Evolutionary conservation across 2,888 invertebrate genomes (phyloP), one percentile per base, ranked within the genome.

Genomic region (Physocephala rufipes): DNA sequence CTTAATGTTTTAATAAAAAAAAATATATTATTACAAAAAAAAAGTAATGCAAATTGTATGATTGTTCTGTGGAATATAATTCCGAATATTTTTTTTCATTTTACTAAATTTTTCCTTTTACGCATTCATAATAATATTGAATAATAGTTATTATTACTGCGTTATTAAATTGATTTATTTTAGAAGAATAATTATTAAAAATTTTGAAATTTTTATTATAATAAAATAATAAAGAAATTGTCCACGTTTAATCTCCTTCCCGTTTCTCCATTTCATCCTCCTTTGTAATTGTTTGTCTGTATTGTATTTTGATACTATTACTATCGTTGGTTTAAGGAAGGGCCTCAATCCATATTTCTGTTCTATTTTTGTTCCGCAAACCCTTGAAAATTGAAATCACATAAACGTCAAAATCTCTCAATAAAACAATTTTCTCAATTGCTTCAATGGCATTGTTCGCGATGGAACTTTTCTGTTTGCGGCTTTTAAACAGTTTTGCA

Each of bases 371-470:
- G 19, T 49, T 5, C 19, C 49, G 58, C 21, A 45, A 59, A 64
- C 61, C 47, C 19, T 43, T 66, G 53, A 51, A 68, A 62, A 62
- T 68, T 68, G 61, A 65, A 71, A 72, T 68, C 64, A 70, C 74
- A 75, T 67, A 76, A 77, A 73, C 74, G 73, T 71, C 73, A 76
- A 79, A 79, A 79, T 81, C 80, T 79, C 79, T 80, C 81, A 80
- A 80, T 81, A 79, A 81, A 81, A 81, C 81, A 80, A 81, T 81
- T 81, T 81, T 80, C 80, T 79, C 81, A 81, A 81, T 81, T 81
- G 81, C 80, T 79, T 81, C 82, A 79, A 81, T 81, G 79, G 79
- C 79, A 72, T 73, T 70, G 62, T 72, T 21, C 61, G 47, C 47
- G 59, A 67, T 67, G 5, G 67, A 59, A 28, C 1, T 61, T 59